Evolutionary conservation across 1,140 invertebrate species (phyloP), one percentile per base, ranked within the genome.

Genomic region (Gonatopus flavifemur): DNA sequence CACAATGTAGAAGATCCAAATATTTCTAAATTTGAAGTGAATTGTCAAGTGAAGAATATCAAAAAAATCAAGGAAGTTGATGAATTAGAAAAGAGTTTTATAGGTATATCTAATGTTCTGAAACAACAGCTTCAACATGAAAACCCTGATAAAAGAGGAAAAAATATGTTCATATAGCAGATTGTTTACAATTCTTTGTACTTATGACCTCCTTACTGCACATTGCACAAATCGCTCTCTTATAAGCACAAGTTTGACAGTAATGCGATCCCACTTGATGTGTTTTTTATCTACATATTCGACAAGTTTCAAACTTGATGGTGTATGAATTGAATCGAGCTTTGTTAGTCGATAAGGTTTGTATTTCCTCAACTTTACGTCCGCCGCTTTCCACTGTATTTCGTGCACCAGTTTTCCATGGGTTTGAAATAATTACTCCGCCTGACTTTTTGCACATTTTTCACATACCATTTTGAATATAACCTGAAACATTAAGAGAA

Each of bases 191-290:
- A 69, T 93, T 94, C 65, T 95, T 94, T 1, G 89, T 96, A 64
- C 93, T 90, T n/a, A 97, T 74, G 36, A 98, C 81, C 71, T 97
- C 97, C 66, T 94, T 96, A 1, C 96, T 95, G 78, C 96, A 98
- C 95, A 98, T 98, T 0, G 94, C 91, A 83, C 96, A 98, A 13
- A 98, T 98, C 3, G 93, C 89, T 74, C 93, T 94, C 70, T 92
- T 93, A 67, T 94, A 94, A 2, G 91, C 90, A 77, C 91, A 1
- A 93, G 93, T n/a, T n/a, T n/a, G n/a, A n/a, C n/a, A n/a, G n/a
- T n/a, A n/a, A n/a, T n/a, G n/a, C n/a, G n/a, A n/a, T 18, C 95
- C 95, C 21, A 86, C 83, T 80, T 97, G 93, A 73, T 93, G 90
- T 1, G 94, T 92, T 66, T 92, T 92, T 49, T 91, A 91, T 59